Evolutionary conservation across 2,113 vertebrate genomes (phyloP).

Genomic region (Choloepus hoffmanni): DNA sequence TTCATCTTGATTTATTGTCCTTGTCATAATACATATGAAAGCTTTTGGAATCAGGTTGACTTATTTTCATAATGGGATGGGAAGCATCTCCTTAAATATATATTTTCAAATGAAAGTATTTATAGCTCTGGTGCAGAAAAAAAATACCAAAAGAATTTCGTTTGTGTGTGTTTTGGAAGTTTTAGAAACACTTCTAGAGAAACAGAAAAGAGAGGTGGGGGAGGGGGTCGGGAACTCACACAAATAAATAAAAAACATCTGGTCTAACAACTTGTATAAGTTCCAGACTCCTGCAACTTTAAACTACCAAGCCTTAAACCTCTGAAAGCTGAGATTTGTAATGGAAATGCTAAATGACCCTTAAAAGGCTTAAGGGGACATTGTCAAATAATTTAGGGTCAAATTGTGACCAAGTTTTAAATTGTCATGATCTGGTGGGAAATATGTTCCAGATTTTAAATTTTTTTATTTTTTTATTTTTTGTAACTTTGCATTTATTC

Average conservation of each 20-base stretch:
- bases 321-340: conserved; percentile 71
- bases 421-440: conserved; percentile 68
- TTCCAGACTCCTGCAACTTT: conserved; percentile 83
- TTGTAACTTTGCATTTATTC: conserved; percentile 60
- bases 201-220: conserved; percentile 39
- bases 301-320: conserved; percentile 70
- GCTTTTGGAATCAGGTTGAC: conserved; percentile 25
- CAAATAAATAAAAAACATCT: conserved; percentile 79
- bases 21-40: conserved; percentile 21
- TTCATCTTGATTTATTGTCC: conserved; percentile 69
- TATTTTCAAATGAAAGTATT: conserved; percentile 72
- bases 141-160: background rate
- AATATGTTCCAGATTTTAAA: conserved; percentile 74
- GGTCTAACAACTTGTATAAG: conserved; percentile 84
- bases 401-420: conserved; percentile 71
- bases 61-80: background rate
- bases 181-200: conserved; percentile 60
- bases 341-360: conserved; percentile 74
- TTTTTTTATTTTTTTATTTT: conserved; percentile 49
- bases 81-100: background rate
- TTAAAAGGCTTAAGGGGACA: conserved; percentile 65
- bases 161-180: conserved; percentile 69
- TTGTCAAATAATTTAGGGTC: conserved; percentile 74
- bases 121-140: conserved; percentile 51
- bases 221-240: background rate